Base-by-base conservation (phyloP, 1,140 invertebrate species). In the Drosophila sturtevanti region DNA sequence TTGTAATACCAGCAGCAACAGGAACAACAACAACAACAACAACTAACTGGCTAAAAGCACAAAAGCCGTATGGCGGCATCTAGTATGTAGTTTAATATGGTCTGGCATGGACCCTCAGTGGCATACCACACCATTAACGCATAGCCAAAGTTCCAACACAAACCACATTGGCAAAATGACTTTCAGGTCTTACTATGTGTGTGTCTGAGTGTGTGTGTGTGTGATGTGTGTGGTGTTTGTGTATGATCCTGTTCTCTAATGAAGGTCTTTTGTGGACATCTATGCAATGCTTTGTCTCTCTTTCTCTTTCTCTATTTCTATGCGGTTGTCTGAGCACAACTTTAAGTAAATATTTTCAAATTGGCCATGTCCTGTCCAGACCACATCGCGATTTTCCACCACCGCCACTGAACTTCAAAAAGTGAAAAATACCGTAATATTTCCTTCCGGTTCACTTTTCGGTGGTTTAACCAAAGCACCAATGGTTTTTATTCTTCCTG, bases 281-380 rank as follows among this genome's bases (percentile, higher is more conserved):
- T 34, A 22, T 12, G 3, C 35, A 24, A 24, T 7, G 7, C 41
- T 3, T 22, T 31, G 5, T 18, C 22, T 27, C 5, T 55, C 14
- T 56, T 18, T 14, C 35, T 51, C 37, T 61, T 37, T 48, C 10
- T 37, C 54, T 41, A 38, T 21, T 21, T 65, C 31, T 48, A 16
- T 48, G 48, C 14, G 35, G 14, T 56, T 66, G 48, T 31, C 2
- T 60, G 56, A 41, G 56, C 54, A 54, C 75, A 87, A 89, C 68
- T 82, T 89, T 77, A 82, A 87, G 82, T 87, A 87, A 87, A 87
- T 87, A 87, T 87, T 87, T 87, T 89, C 52, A 82, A 87, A 87
- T 87, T 87, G 82, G 79, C 82, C 84, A 82, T 89, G 79, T 87
- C 84, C 82, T 81, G 75, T 35, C 58, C 62, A 63, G 65, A 64